Evolutionary conservation across 2,888 invertebrate species (phyloP).

Genomic region (Archips xylosteana): DNA sequence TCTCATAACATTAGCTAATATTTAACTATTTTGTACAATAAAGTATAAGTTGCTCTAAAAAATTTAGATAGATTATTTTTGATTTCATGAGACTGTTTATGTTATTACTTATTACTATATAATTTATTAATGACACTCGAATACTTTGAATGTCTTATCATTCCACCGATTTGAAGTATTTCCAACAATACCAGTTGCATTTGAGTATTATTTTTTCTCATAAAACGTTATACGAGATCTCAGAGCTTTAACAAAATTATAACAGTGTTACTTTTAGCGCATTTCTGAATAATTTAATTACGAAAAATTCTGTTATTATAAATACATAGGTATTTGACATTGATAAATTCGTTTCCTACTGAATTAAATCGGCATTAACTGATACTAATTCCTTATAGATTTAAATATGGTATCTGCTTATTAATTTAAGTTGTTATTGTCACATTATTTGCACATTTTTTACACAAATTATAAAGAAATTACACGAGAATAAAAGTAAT

Average conservation of each 20-base stretch:
- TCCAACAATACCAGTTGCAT: slow-evolving; percentile 66
- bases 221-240: slow-evolving; percentile 56
- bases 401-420: slow-evolving; percentile 69
- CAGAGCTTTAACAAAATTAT: slow-evolving; percentile 65
- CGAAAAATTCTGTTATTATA: slow-evolving; percentile 10
- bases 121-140: slow-evolving; percentile 71
- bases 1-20: slow-evolving; percentile 55
- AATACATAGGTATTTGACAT: slow-evolving; percentile 24
- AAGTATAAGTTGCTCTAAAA: slow-evolving; percentile 62
- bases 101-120: slow-evolving; percentile 57
- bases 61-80: slow-evolving; percentile 67
- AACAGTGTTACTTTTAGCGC: slow-evolving; percentile 32
- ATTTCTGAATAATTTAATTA: slow-evolving; percentile 26
- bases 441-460: slow-evolving; percentile 82
- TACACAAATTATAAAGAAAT: slow-evolving; percentile 78
- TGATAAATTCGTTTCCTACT: slow-evolving; percentile 23
- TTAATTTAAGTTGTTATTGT: slow-evolving; percentile 75
- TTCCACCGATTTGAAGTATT: slow-evolving; percentile 81
- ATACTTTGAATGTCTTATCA: slow-evolving; percentile 68
- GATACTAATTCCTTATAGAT: slow-evolving; percentile 61
- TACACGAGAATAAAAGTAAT: slow-evolving; percentile 77
- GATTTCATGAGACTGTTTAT: slow-evolving; percentile 80
- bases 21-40: slow-evolving; percentile 64
- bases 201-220: slow-evolving; percentile 70
- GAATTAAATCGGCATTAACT: slow-evolving; percentile 38